Conservation (phyloP, 2,888 invertebrate genomes). For the Rhagium mordax region DNA sequence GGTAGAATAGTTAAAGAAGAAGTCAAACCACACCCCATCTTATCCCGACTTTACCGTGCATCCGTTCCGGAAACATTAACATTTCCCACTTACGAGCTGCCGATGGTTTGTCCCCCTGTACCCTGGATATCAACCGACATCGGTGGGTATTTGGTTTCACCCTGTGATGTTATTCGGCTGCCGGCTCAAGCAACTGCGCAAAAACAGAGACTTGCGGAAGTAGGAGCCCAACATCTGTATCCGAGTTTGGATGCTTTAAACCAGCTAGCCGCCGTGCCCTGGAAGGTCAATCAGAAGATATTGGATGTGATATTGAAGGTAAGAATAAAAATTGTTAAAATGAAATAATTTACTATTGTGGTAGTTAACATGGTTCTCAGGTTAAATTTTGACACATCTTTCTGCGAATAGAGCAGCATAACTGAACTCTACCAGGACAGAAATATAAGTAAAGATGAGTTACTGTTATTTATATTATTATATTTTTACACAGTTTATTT, state of each 20-base stretch:
- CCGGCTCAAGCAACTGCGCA: conserved; percentile 78
- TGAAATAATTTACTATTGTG: too few species aligned
- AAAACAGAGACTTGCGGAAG: conserved; percentile 75
- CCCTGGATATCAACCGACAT: conserved; percentile 83
- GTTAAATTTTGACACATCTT: too few species aligned
- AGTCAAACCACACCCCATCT: conserved; percentile 88
- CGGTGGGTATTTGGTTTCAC: conserved; percentile 76
- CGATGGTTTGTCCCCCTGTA: conserved; percentile 87
- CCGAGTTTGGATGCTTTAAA: conserved; percentile 94
- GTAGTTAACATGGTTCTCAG: too few species aligned
- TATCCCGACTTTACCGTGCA: conserved; percentile 79
- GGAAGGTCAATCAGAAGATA: conserved; percentile 86
- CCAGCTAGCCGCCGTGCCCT: conserved; percentile 92
- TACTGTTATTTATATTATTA: too few species aligned
- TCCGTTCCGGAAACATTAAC: conserved; percentile 79
- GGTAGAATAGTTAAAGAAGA: conserved; percentile 78
- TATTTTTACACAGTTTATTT: too few species aligned
- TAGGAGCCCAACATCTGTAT: conserved; percentile 77
- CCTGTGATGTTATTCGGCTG: conserved; percentile 77
- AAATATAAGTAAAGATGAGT: too few species aligned
- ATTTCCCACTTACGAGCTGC: conserved; percentile 82
- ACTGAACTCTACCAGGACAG: too few species aligned
- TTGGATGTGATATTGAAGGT: conserved; percentile 72
- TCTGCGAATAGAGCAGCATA: too few species aligned
- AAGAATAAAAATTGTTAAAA: conserved; percentile 32